These are phyloP conservation scores for Corbicula japonica DNA, from an alignment of 2,888 invertebrate species.

Conservation along the genomic window DNA sequence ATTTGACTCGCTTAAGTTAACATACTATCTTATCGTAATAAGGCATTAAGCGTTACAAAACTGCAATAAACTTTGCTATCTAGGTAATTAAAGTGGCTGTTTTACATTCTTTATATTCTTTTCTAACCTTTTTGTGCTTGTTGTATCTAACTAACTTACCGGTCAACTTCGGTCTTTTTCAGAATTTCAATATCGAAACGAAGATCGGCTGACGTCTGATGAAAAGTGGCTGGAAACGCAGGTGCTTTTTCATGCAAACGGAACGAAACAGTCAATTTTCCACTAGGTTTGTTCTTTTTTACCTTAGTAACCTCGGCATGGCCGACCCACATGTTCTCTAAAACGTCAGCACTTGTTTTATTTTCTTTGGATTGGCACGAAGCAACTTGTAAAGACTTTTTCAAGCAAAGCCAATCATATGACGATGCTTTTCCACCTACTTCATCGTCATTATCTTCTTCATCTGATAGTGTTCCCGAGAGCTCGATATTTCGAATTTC, in stretches of 20 bases:
- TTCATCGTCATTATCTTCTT: conserved; percentile 36
- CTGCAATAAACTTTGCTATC: no score
- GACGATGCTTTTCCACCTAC: not conserved
- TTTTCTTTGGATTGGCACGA: not conserved
- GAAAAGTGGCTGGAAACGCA: conserved; percentile 2
- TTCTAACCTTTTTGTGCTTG: no score
- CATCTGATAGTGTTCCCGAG: conserved; percentile 42
- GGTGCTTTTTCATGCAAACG: conserved; percentile 22
- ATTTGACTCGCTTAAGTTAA: no score
- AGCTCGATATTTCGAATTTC: conserved; percentile 69
- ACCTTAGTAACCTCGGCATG: conserved; percentile 44
- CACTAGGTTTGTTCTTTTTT: conserved; percentile 4
- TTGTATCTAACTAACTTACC: not conserved
- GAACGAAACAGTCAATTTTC: conserved; percentile 27
- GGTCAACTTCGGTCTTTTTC: conserved; percentile 8
- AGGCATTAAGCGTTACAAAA: no score
- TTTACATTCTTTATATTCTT: no score
- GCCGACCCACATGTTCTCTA: conserved; percentile 42
- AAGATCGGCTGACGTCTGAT: not conserved
- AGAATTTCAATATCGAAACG: conserved; percentile 7
- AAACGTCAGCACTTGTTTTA: not conserved
- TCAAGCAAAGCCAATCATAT: conserved; percentile 50
- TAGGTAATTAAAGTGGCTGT: no score
- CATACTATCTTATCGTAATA: no score
- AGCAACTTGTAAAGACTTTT: conserved; percentile 1